phyloP scores from a whole-genome alignment of 2,797 vertebrate species.

The Typhlichthys eigenmanni region DNA sequence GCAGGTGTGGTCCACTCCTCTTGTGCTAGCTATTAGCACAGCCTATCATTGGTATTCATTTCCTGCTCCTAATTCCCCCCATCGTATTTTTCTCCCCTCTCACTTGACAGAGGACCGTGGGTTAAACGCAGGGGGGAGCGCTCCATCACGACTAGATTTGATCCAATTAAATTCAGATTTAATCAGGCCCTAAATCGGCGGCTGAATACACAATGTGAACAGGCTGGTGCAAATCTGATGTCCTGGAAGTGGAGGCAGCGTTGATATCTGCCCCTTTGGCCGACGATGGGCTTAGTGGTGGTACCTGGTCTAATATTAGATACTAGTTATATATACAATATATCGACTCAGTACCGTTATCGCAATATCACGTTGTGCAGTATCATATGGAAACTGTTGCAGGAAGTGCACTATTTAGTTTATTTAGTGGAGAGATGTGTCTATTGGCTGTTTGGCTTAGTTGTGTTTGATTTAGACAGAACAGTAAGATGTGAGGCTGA shows the following conservation, averaged over 20 bases:
- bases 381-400: no score
- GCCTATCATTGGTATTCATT: constrained; percentile 79
- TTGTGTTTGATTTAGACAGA: no score
- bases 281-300: constrained; percentile 29
- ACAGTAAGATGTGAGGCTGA: no score
- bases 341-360: no score
- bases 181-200: constrained; percentile 71
- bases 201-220: constrained; percentile 71
- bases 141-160: constrained; percentile 79
- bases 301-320: no score
- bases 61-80: constrained; percentile 67
- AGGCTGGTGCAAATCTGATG: constrained; percentile 17
- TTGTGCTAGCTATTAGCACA: constrained; percentile 65
- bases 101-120: constrained; percentile 77
- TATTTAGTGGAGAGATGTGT: no score
- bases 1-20: constrained; percentile 69
- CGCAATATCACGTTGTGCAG: no score
- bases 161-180: constrained; percentile 85
- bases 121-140: constrained; percentile 77
- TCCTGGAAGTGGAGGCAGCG: constrained; percentile 22
- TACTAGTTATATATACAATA: no score
- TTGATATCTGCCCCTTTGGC: constrained; percentile 34
- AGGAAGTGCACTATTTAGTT: no score
- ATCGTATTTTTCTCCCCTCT: constrained; percentile 66
- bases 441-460: no score